These are phyloP conservation scores for Ginglymostoma cirratum DNA, from an alignment of 2,113 vertebrate genomes.

Conservation along the genomic window DNA sequence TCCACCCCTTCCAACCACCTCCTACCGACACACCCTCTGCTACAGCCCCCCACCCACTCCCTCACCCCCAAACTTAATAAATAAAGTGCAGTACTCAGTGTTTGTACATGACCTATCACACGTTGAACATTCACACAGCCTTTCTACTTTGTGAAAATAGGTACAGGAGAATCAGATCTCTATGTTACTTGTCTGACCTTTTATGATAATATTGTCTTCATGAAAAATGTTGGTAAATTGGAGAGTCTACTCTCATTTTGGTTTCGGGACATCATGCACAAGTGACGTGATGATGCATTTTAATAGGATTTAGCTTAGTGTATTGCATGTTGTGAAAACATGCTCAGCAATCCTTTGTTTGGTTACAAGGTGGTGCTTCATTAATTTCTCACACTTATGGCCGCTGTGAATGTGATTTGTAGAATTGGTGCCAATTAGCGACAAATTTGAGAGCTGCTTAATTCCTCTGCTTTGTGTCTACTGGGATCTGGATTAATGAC, in stretches of 20 bases:
- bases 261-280: neutral
- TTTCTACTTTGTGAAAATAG: neutral
- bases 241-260: neutral
- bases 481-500: neutral
- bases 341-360: neutral
- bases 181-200: neutral
- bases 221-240: neutral
- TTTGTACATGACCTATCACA: neutral
- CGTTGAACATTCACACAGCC: neutral
- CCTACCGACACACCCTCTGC: no score
- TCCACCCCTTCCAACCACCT: no score
- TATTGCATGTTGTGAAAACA: neutral
- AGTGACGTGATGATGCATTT: neutral
- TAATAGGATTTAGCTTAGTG: slow-evolving; percentile 14
- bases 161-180: neutral
- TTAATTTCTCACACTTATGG: neutral
- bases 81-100: neutral
- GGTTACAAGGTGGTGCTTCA: neutral
- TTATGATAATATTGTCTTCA: neutral
- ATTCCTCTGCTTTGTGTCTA: slow-evolving; percentile 8
- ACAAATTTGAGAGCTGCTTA: slow-evolving; percentile 13
- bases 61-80: neutral
- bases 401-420: neutral
- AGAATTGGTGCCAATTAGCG: slow-evolving; percentile 13
- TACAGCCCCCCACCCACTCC: no score